Base-by-base conservation (phyloP, 2,888 invertebrate species). In the Stratiomys singularior region DNA sequence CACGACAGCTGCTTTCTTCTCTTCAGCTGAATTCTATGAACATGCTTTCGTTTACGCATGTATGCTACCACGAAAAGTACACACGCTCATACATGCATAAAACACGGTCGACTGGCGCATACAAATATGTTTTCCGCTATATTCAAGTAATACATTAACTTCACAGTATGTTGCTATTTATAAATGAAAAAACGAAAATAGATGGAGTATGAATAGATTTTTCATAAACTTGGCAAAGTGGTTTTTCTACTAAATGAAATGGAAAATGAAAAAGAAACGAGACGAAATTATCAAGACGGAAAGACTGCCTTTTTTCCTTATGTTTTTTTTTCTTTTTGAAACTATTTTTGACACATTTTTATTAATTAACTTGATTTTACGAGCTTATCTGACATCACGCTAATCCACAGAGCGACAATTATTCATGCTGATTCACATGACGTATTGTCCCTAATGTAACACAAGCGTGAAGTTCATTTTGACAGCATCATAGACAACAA, bases 121-220 rank as follows among this genome's bases (percentile, higher is more conserved):
- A 37, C 37, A 37, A 37, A 37, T 37, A 9, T 5, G 37, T 37
- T 52, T 52, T 52, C 18, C 15, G 11, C 18, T 13, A 1, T 5
- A 15, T 18, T 18, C 52, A 52, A 1, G n/a, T 18, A 15, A 52
- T 52, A 18, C 52, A 52, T 52, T 18, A 52, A 52, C 52, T 15
- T 52, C 18, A 13, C 15, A 52, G 15, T 15, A 52, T 1, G 18
- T 66, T 37, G 37, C 37, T 69, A 69, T 69, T 69, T 69, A 23
- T 69, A 47, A 47, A 69, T 25, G 25, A 13, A 69, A n/a, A 46
- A 46, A 23, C 47, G 23, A 66, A 69, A 69, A 69, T 69, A 69
- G 69, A 69, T 69, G 9, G 46, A n/a, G 46, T 69, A 69, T 21
- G 47, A 69, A 69, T 69, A 69, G 69, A 69, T 69, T 23, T 69